Conservation (phyloP, 2,888 invertebrate genomes). For the Eutolmus rufibarbis region DNA sequence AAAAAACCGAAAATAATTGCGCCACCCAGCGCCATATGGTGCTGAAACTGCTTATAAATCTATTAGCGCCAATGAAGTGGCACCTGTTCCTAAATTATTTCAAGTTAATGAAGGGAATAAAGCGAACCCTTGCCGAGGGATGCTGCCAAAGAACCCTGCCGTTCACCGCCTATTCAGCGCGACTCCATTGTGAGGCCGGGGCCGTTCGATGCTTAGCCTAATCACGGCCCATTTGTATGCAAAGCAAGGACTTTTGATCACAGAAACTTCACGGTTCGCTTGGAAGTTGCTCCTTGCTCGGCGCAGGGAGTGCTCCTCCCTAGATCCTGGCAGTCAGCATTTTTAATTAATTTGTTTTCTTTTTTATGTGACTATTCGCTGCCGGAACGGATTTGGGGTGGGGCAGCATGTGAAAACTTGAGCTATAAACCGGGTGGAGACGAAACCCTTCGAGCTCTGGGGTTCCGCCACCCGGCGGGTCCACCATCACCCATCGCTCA, state of each 20-base stretch:
- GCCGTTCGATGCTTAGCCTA: conserved; percentile 17
- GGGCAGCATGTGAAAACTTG: not conserved
- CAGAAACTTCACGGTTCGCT: conserved; percentile 20
- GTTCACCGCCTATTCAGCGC: not conserved
- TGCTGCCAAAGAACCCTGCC: not conserved
- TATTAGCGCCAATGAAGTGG: conserved; percentile 27
- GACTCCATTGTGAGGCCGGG: not conserved
- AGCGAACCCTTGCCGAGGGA: not conserved
- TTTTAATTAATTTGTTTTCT: conserved; percentile 38
- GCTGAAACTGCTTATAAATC: conserved; percentile 19
- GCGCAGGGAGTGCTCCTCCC: not conserved
- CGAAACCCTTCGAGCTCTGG: not conserved
- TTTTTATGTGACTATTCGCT: conserved; percentile 10
- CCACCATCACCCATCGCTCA: not conserved
- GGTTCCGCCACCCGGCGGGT: not conserved
- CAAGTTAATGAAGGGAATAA: conserved; percentile 27
- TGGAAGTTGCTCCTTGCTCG: not conserved
- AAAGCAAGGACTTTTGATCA: conserved; percentile 39
- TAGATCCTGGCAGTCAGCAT: not conserved
- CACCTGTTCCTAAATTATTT: conserved; percentile 29
- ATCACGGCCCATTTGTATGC: conserved; percentile 40
- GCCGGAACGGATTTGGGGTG: not conserved
- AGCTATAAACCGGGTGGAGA: not conserved
- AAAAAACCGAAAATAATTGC: not conserved
- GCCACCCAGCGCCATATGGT: not conserved